phyloP scores from a whole-genome alignment of 2,797 vertebrate species.

The Eutrigla gurnardus region DNA sequence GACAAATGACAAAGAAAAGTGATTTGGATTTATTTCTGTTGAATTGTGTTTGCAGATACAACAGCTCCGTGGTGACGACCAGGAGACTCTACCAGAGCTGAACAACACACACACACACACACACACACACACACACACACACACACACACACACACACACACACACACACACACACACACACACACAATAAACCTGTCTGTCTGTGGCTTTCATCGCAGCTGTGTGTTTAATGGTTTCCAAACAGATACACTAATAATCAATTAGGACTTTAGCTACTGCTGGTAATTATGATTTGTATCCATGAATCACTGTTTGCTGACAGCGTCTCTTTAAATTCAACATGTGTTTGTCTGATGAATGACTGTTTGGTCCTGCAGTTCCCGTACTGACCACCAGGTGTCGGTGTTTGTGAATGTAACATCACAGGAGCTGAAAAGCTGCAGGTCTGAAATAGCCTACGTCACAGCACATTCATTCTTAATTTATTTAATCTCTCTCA shows the following conservation, averaged over 20 bases:
- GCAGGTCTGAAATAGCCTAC: no score
- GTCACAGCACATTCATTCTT: no score
- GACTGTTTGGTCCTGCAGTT: neutral
- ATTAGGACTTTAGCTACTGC: no score
- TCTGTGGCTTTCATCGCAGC: neutral
- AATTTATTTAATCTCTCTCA: no score
- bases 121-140: neutral
- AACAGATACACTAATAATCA: neutral
- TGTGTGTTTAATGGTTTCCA: neutral
- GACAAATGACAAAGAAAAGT: no score
- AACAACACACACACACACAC: neutral
- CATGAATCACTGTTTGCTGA: no score
- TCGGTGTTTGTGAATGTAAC: conserved; percentile 5
- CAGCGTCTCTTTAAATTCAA: no score
- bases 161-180: neutral
- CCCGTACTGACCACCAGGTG: conserved; percentile 13
- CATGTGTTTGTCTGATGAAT: no score
- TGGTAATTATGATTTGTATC: no score
- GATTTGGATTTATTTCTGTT: neutral
- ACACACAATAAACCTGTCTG: neutral
- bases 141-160: neutral
- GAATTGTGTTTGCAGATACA: conserved; percentile 52
- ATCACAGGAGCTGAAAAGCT: no score
- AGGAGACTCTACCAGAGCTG: conserved; percentile 41
- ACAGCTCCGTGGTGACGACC: conserved; percentile 61